Conservation (phyloP, 2,797 vertebrate species). For the Sebastes cheni region DNA sequence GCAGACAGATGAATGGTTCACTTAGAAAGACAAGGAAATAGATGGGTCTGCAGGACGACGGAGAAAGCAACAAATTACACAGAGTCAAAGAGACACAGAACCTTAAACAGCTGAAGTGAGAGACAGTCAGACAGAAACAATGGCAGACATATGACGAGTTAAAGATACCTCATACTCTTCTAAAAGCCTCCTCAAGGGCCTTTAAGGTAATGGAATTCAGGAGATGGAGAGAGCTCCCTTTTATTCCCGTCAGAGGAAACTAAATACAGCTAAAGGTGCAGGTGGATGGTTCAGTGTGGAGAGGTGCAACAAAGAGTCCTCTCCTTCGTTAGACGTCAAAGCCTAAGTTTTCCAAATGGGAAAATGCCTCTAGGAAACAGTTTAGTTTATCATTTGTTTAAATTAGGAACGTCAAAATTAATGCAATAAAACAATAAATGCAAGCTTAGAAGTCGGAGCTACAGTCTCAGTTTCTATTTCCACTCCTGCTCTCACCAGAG, state of each 20-base stretch:
- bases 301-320: background rate
- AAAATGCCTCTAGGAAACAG: background rate
- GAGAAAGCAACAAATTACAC: conserved; percentile 3
- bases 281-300: conserved; percentile 7
- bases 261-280: conserved; percentile 6
- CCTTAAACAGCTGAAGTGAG: conserved; percentile 2
- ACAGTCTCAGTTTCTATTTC: background rate
- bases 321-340: rapidly evolving
- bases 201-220: conserved; percentile 27
- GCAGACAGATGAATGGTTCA: background rate
- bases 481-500: background rate
- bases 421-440: no score
- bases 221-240: background rate
- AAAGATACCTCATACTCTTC: conserved; percentile 10
- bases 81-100: background rate
- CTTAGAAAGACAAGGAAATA: background rate
- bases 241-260: conserved; percentile 20
- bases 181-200: conserved; percentile 33
- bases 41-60: background rate
- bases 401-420: no score
- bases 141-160: conserved; percentile 24
- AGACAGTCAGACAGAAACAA: conserved; percentile 3
- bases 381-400: background rate
- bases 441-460: background rate
- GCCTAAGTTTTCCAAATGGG: background rate